Evolutionary conservation across 92 coral and sea anemone genomes (phyloP).

Genomic region (Nematostella vectensis): DNA sequence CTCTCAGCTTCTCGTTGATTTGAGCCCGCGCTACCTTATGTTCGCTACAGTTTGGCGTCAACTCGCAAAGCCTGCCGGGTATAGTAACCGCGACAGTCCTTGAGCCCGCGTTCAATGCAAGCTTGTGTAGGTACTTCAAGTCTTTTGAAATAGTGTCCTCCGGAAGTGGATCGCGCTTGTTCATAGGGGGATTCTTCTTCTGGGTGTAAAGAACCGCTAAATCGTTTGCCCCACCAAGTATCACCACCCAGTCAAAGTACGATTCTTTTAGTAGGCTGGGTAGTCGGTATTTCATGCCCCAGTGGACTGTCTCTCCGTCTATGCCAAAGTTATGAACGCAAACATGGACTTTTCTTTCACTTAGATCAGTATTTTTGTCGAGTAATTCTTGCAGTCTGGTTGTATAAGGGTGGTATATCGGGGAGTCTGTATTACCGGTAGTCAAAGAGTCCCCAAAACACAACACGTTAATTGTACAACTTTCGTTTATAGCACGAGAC

Average conservation of each 20-base stretch:
- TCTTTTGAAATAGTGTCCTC: constrained; percentile 15
- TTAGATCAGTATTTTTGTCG: neutral
- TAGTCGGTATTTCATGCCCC: constrained; percentile 3
- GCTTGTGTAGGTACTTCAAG: constrained; percentile 33
- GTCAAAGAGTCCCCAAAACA: constrained; percentile 30
- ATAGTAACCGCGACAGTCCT: constrained; percentile 50
- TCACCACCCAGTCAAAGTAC: constrained; percentile 64
- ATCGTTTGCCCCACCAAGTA: constrained; percentile 78
- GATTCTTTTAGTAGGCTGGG: neutral
- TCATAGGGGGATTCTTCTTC: neutral
- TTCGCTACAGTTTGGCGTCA: constrained; percentile 9
- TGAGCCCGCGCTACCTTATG: constrained; percentile 15
- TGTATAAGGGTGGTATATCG: constrained; percentile 14
- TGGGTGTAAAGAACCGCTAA: constrained; percentile 2
- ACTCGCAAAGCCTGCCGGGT: constrained; percentile 62
- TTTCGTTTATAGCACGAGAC: no score
- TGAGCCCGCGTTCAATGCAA: constrained; percentile 23
- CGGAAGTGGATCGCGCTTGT: neutral
- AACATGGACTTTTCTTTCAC: neutral
- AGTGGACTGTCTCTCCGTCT: constrained; percentile 11
- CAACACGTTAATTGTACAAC: constrained; percentile 4
- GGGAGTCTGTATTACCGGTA: constrained; percentile 6
- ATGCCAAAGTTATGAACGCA: constrained; percentile 8
- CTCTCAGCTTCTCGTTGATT: constrained; percentile 39
- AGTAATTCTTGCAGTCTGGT: constrained; percentile 1